phyloP scores from a whole-genome alignment of 1,140 invertebrate species.

The Pseudobourletiella spinata region DNA sequence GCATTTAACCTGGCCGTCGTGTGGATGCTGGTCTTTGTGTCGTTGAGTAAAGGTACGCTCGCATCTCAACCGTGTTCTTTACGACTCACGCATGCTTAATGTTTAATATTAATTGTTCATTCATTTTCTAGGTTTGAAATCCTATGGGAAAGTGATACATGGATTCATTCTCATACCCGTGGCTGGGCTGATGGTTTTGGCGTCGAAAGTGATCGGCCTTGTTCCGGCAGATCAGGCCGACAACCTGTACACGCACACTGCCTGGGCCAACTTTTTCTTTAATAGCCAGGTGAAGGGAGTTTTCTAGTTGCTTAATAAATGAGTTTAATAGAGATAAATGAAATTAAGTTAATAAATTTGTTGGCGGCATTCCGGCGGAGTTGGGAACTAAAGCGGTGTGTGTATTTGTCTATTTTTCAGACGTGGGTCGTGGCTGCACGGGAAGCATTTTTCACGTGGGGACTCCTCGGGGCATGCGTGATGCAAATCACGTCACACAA shows the following conservation, averaged over 20 bases:
- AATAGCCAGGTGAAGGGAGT: constrained; percentile 53
- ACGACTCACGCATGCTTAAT: no score
- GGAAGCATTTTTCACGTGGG: constrained; percentile 84
- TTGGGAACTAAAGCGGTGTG: no score
- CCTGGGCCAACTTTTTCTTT: constrained; percentile 73
- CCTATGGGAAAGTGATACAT: constrained; percentile 73
- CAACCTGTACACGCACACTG: constrained; percentile 62
- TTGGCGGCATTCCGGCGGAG: no score
- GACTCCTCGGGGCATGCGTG: constrained; percentile 69
- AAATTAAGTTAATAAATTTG: no score
- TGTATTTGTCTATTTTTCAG: constrained; percentile 40
- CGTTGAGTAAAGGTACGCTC: constrained; percentile 70
- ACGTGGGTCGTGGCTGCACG: constrained; percentile 79
- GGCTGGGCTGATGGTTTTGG: constrained; percentile 60
- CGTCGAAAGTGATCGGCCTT: constrained; percentile 61
- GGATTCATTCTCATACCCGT: constrained; percentile 62
- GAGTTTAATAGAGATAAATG: no score
- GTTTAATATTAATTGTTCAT: no score
- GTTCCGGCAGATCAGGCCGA: constrained; percentile 53
- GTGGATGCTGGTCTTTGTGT: constrained; percentile 82
- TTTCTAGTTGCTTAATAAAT: no score
- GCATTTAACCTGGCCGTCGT: constrained; percentile 80
- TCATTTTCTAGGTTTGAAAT: constrained; percentile 55
- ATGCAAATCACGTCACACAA: constrained; percentile 68
- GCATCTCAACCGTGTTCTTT: no score